Base-by-base conservation (phyloP, 2,113 vertebrate species). In the Vidua chalybeata region DNA sequence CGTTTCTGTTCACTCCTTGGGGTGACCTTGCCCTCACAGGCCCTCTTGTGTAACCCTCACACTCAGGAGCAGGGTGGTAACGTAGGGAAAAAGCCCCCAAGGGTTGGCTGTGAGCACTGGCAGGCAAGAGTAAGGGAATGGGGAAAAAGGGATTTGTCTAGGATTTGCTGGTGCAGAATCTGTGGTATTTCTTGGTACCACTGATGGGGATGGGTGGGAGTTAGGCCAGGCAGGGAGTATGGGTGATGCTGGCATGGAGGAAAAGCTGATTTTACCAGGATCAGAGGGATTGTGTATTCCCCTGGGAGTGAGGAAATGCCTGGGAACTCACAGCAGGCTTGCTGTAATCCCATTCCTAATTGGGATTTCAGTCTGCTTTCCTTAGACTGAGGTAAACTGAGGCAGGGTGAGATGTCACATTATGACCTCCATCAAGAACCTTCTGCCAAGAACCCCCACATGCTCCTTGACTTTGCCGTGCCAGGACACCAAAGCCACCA, bases 1-100 rank as follows among this genome's bases (percentile, higher is more conserved):
- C 0, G 0, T 11, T 31, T 31, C 67, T 6, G 27, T 62, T 15
- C 48, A 1, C 33, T 78, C 55, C 1, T 59, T 23, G 15, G 41
- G 56, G 12, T 89, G 95, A 95, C 96, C 94, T 97, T 96, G 95
- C 43, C 95, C 93, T 97, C 84, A 95, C 62, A 97, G 13, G 71
- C 11, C 95, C 95, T 92, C 58, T 94, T 96, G 85, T 92, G 55
- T 94, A 96, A 95, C 41, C 56, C 76, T 90, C n/a, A 20, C 39
- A 48, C 20, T 14, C 51, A 55, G 63, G 11, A 69, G 33, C 9
- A 58, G 49, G 45, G 21, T 26, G 33, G 43, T 12, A 46, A 18
- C 0, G 0, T 0, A 33, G 9, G 10, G 18, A 10, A 51, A 55
- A 67, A 64, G 28, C 45, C 5, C 15, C 28, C 19, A 55, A 69